These are phyloP conservation scores for Dinoponera quadriceps DNA, from an alignment of 1,140 invertebrate species.

Conservation along the genomic window DNA sequence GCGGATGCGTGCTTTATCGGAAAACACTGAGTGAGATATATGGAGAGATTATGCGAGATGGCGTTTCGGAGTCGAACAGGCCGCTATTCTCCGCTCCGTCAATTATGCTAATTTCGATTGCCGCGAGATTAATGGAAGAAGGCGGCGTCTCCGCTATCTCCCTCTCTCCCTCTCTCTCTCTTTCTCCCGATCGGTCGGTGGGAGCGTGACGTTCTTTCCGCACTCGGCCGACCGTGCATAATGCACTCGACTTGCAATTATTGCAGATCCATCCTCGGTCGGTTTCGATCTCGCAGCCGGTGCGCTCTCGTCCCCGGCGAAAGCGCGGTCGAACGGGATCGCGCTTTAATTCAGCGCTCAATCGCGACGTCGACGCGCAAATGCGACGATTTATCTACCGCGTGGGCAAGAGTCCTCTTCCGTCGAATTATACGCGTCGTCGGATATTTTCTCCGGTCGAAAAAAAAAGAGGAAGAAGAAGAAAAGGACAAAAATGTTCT, in stretches of 20 bases:
- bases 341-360: not conserved
- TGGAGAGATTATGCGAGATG: constrained; percentile 83
- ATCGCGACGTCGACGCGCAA: constrained; percentile 1
- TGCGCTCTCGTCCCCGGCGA: constrained; percentile 6
- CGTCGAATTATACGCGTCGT: no score
- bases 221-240: constrained; percentile 73
- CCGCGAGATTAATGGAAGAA: constrained; percentile 85
- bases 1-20: constrained; percentile 81
- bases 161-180: not conserved
- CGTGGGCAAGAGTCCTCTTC: no score
- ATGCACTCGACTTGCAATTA: constrained; percentile 73
- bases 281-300: constrained; percentile 33
- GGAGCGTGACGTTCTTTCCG: constrained; percentile 73
- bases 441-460: no score
- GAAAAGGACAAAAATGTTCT: no score
- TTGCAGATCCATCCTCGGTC: constrained; percentile 63
- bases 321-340: constrained; percentile 8
- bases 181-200: constrained; percentile 42
- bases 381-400: no score
- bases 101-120: constrained; percentile 86
- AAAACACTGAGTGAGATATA: constrained; percentile 85
- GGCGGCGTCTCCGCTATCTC: constrained; percentile 75
- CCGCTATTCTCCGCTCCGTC: constrained; percentile 84
- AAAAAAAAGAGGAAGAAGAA: no score
- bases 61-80: constrained; percentile 83